Base-by-base conservation (phyloP, 2,113 vertebrate species). In the Verasper variegatus region DNA sequence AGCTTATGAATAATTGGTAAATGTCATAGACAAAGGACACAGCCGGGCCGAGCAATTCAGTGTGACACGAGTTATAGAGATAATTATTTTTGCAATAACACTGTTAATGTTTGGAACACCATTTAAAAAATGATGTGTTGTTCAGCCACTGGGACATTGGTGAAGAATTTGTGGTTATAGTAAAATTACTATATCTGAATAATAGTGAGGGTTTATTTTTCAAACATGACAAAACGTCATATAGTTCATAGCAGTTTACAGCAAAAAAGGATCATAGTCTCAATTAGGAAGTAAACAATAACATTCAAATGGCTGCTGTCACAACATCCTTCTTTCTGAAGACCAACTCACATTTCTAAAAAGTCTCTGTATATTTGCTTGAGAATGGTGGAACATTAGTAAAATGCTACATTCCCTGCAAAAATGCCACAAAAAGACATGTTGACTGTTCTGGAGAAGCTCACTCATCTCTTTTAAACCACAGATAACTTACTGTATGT, bases 1-100 rank as follows among this genome's bases (percentile, higher is more conserved):
- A 54, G 9, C 12, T 66, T 65, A 65, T 63, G 45, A 71, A 67
- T 76, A 13, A 65, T 35, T 66, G 26, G 23, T 2, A 63, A 15
- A 56, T 61, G 45, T 47, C n/a, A 17, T 1, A 6, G 61, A 57
- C 18, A 80, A 69, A 27, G 20, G 71, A 47, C 17, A 61, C 2
- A 0, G 17, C 11, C 51, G n/a, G 35, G 31, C 11, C 52, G 31
- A 6, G 45, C 17, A 71, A 21, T 58, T 69, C 58, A 0, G 35
- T 0, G 1, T 17, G 26, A 68, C 57, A 47, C 18, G 21, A 74
- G 6, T 15, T 27, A 52, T n/a, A 42, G 2, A 21, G 15, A 62
- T 12, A 0, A 52, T 31, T 1, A 47, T 26, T 23, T 37, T 64
- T 20, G 1, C 60, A 57, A 0, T 49, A 18, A 56, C 4, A 10